Evolutionary conservation across 37 sponge, comb jelly and placozoan genomes (phyloP), one percentile per base, ranked within the genome.

Genomic region (Aplysina aerophoba): DNA sequence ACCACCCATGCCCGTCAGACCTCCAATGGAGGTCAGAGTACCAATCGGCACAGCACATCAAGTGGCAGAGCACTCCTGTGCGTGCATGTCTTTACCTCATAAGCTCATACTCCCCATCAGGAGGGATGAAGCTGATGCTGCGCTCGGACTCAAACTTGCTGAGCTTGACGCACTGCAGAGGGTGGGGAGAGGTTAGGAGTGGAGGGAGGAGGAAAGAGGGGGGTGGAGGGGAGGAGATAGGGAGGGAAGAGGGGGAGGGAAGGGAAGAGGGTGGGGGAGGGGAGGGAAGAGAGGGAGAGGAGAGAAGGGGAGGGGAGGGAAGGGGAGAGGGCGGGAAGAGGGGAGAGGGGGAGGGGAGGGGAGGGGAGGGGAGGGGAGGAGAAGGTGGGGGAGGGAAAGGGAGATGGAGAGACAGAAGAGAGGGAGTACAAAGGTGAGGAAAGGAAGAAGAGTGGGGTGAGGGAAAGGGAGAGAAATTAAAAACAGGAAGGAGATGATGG

Each of bases 101-200:
- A 3, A 97, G 86, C 53, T 97, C 98, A 87, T 85, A 97, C 77
- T 97, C 96, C 35, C 98, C 98, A 62, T 97, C 98, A 36, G 98
- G 98, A 13, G 98, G 98, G n/a, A 97, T 97, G 73, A 97, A 97
- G 50, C 94, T 93, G 87, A 97, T 97, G 79, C 96, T 95, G 56
- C 98, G 85, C 56, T 97, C 98, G 0, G 92, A 89, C 80, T 97
- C 98, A 87, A 95, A 97, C 85, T 97, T 97, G 87, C 96, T 95
- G 61, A 97, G 86, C 65, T 95, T 97, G 54, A 97, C 98, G 86
- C 98, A 97, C 89, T 88, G 65, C 5, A 33, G 36, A 36, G 34
- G 73, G 15, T 39, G 73, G 36, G 30, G 12, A 36, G 36, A 36
- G 15, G 34, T 3, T 39, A 12, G 36, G 34, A 12, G 36, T 4